Evolutionary conservation across 2,888 invertebrate species (phyloP).

Genomic region (Nomada lathburiana): DNA sequence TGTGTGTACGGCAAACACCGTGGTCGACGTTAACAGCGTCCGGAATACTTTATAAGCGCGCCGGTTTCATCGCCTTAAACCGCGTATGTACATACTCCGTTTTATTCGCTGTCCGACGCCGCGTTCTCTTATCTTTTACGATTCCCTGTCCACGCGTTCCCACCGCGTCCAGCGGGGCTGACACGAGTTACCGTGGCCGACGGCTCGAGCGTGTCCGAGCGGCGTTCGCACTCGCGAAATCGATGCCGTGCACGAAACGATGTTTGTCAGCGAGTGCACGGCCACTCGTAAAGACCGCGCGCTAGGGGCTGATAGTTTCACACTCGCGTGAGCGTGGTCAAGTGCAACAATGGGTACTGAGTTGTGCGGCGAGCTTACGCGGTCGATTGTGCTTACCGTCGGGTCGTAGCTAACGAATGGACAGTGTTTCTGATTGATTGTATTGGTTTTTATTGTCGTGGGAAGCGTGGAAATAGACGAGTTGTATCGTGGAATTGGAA

Average conservation of each 20-base stretch:
- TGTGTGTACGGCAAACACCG: constrained; percentile 36
- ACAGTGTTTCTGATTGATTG: no score
- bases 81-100: constrained; percentile 17
- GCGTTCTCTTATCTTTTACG: constrained; percentile 61
- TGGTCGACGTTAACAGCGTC: constrained; percentile 56
- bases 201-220: constrained; percentile 37
- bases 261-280: constrained; percentile 31
- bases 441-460: no score
- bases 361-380: not conserved
- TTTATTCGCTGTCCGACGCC: constrained; percentile 40
- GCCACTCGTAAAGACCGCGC: constrained; percentile 28
- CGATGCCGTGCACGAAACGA: constrained; percentile 30
- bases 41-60: constrained; percentile 59
- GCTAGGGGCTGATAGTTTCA: not conserved
- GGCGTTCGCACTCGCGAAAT: constrained; percentile 40
- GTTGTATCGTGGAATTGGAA: no score
- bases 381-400: not conserved
- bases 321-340: not conserved
- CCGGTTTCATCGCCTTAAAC: constrained; percentile 61
- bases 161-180: constrained; percentile 39
- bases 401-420: no score
- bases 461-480: no score
- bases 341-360: constrained; percentile 1
- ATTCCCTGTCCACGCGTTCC: constrained; percentile 38
- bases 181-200: constrained; percentile 55